Evolutionary conservation across 2,888 invertebrate species (phyloP), one percentile per base, ranked within the genome.

Genomic region (Pyrgus malvae): DNA sequence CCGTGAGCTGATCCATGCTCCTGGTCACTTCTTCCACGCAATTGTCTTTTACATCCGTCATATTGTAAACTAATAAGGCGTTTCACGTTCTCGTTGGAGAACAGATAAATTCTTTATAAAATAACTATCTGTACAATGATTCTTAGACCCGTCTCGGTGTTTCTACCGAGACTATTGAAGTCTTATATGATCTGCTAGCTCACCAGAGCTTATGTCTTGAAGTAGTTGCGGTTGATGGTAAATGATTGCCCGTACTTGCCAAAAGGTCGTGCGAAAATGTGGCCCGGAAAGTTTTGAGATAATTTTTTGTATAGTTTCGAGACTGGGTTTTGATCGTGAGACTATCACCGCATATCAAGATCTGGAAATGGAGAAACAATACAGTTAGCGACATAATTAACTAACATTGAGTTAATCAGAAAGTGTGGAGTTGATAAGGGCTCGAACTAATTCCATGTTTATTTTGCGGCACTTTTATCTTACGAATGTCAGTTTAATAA

Each of bases 301-400:
- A 68, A 64, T 59, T 64, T 73, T 69, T 65, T 55, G 3, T 14
- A 11, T 65, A 48, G 64, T 50, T 53, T 54, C 54, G 46, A 54
- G 38, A 64, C 59, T 61, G 46, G 11, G 59, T 55, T 60, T 65
- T 74, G 72, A 64, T 69, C 61, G 54, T 45, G 35, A 76, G 54
- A 76, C 71, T 80, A 76, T 84, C 78, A 85, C 83, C 84, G 86
- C 89, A 88, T 88, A 71, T 85, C 88, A 89, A 87, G 87, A 89
- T 82, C 89, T 90, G 89, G 42, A 88, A 74, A 64, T 19, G 9
- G 5, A 14, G 21, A 23, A 23, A 40, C 9, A 2, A n/a, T n/a
- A n/a, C n/a, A n/a, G n/a, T n/a, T n/a, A n/a, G n/a, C n/a, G n/a
- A n/a, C n/a, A n/a, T n/a, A n/a, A n/a, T n/a, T n/a, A n/a, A n/a